phyloP scores from a whole-genome alignment of 1,140 invertebrate genomes.

The Saxidomus purpurata region DNA sequence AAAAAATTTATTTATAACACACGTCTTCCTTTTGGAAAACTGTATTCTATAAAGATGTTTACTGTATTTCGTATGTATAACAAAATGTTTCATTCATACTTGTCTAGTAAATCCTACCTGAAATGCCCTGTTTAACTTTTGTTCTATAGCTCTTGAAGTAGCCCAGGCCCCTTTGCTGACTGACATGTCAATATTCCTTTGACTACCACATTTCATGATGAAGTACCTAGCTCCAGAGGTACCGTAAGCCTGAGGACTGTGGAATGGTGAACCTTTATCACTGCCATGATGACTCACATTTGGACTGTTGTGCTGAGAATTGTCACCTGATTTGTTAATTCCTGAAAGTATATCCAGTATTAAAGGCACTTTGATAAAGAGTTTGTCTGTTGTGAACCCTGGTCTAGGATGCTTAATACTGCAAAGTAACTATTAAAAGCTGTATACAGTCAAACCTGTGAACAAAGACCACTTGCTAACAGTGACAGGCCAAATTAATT shows the following conservation, averaged over 20 bases:
- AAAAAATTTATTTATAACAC: too few relatives aligned
- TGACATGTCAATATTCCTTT: constrained; percentile 87
- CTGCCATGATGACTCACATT: constrained; percentile 72
- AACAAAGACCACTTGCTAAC: too few relatives aligned
- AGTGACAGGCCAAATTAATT: too few relatives aligned
- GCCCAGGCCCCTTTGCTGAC: constrained; percentile 86
- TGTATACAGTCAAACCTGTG: too few relatives aligned
- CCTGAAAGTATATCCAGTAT: constrained; percentile 29
- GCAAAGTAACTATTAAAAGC: too few relatives aligned
- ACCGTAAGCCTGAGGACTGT: constrained; percentile 75
- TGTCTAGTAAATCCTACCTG: constrained; percentile 86
- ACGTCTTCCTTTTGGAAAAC: too few relatives aligned
- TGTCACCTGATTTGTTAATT: neutral
- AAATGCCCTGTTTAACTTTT: constrained; percentile 86
- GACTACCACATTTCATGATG: constrained; percentile 87
- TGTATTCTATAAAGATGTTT: too few relatives aligned
- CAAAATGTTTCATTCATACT: too few relatives aligned
- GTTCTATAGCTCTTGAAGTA: constrained; percentile 86
- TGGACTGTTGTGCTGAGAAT: constrained; percentile 68
- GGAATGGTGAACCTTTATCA: constrained; percentile 78
- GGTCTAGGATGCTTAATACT: too few relatives aligned
- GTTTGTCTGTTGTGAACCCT: too few relatives aligned
- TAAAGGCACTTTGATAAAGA: too few relatives aligned
- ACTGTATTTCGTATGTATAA: too few relatives aligned
- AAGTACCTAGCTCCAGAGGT: constrained; percentile 82